Evolutionary conservation across 2,113 vertebrate genomes (phyloP).

Genomic region (Panthera uncia): DNA sequence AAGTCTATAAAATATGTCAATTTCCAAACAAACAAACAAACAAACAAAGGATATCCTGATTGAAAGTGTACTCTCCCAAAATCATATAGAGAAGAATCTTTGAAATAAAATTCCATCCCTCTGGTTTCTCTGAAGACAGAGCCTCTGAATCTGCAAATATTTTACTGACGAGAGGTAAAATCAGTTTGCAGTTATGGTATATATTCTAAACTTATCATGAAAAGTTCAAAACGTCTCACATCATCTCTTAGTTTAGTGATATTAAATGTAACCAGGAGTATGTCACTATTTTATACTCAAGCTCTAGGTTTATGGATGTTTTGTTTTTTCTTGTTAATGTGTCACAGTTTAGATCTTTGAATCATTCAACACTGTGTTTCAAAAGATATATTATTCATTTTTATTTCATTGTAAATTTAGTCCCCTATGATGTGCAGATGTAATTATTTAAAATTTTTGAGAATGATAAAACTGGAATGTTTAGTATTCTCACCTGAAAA

Average conservation of each 20-base stretch:
- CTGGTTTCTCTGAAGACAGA: neutral
- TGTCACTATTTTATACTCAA: neutral
- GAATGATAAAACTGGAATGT: constrained; percentile 54
- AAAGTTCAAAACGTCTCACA: neutral
- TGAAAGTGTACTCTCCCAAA: neutral
- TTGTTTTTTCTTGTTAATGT: neutral
- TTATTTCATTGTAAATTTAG: neutral
- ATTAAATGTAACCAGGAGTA: neutral
- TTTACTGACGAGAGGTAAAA: neutral
- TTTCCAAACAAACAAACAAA: neutral
- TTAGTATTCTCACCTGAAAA: constrained; percentile 45
- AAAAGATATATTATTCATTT: neutral
- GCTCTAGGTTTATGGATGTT: neutral
- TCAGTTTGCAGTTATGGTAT: neutral
- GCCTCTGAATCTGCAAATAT: neutral
- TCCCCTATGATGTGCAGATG: neutral
- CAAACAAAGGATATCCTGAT: fast-evolving
- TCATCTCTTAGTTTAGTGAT: neutral
- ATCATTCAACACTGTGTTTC: neutral
- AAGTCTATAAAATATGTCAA: neutral
- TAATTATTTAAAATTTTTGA: constrained; percentile 56
- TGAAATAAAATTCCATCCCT: neutral
- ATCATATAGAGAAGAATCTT: neutral
- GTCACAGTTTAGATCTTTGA: neutral
- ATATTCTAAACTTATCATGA: neutral